Conservation (phyloP, 2,113 vertebrate species). For the Hyperoodon ampullatus region DNA sequence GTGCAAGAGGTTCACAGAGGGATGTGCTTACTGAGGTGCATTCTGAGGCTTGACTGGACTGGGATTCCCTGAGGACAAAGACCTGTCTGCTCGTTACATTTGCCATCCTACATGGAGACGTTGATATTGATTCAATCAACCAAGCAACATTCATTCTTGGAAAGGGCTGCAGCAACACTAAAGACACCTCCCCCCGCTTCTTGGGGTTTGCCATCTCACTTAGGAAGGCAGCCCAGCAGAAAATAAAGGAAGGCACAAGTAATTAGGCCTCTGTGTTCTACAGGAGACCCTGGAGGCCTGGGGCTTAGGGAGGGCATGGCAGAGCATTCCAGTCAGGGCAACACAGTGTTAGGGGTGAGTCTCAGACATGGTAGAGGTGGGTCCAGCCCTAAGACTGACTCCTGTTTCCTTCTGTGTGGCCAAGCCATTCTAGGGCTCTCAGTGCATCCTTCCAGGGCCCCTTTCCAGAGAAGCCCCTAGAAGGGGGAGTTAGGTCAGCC, state of each 20-base stretch:
- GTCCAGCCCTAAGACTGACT: neutral
- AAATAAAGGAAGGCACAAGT: too few species aligned
- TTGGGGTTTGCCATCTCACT: neutral
- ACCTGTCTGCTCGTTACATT: neutral
- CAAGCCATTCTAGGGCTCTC: neutral
- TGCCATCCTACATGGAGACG: accelerated
- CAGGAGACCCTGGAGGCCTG: neutral
- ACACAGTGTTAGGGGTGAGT: neutral
- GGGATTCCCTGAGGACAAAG: neutral
- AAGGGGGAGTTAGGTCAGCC: neutral
- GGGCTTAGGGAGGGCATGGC: neutral
- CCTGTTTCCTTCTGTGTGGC: neutral
- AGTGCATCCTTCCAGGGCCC: neutral
- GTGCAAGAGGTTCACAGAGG: neutral
- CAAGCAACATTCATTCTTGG: accelerated
- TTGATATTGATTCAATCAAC: neutral
- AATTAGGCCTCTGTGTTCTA: slow-evolving; percentile 77
- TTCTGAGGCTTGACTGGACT: neutral
- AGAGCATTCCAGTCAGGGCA: neutral
- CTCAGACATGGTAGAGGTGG: neutral
- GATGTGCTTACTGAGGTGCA: neutral
- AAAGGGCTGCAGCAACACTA: neutral
- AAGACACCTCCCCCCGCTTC: neutral
- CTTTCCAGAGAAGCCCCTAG: neutral
- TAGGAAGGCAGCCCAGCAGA: neutral